phyloP scores from a whole-genome alignment of 2,888 invertebrate genomes.

The Odontomyia ornata region DNA sequence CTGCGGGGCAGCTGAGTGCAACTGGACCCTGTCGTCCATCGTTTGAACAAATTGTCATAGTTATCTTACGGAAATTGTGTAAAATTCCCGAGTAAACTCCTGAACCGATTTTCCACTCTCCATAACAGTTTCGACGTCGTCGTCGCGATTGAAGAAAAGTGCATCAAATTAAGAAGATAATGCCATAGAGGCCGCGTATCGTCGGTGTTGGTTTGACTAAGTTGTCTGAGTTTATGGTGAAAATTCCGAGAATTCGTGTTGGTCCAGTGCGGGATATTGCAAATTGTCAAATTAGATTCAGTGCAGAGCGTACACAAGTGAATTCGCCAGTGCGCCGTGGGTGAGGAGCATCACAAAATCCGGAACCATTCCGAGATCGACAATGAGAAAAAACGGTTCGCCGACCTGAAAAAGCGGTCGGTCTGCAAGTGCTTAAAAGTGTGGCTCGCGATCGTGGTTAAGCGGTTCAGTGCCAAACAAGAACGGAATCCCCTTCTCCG shows the following conservation, averaged over 20 bases:
- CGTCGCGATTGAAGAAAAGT: not conserved
- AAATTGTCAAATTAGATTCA: not conserved
- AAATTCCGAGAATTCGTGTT: not conserved
- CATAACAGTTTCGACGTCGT: not conserved
- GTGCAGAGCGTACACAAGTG: conserved; percentile 7
- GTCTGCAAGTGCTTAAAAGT: not conserved
- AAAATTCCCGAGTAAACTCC: not conserved
- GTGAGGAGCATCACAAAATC: not conserved
- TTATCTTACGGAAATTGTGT: not conserved
- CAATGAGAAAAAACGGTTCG: conserved; percentile 17
- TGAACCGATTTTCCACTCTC: not conserved
- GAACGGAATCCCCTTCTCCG: not conserved
- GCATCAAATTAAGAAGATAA: not conserved
- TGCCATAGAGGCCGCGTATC: not conserved
- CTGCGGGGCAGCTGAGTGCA: not conserved
- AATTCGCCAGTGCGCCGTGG: conserved; percentile 11
- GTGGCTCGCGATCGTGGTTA: not conserved
- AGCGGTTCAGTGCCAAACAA: not conserved
- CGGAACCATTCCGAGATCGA: not conserved
- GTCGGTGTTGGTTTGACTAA: not conserved
- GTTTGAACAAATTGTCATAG: not conserved
- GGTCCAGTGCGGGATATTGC: not conserved
- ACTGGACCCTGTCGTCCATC: not conserved
- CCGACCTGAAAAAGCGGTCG: conserved; percentile 32
- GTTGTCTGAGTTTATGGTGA: not conserved